These are phyloP conservation scores for Dione vanillae DNA, from an alignment of 2,888 invertebrate species.

Conservation along the genomic window DNA sequence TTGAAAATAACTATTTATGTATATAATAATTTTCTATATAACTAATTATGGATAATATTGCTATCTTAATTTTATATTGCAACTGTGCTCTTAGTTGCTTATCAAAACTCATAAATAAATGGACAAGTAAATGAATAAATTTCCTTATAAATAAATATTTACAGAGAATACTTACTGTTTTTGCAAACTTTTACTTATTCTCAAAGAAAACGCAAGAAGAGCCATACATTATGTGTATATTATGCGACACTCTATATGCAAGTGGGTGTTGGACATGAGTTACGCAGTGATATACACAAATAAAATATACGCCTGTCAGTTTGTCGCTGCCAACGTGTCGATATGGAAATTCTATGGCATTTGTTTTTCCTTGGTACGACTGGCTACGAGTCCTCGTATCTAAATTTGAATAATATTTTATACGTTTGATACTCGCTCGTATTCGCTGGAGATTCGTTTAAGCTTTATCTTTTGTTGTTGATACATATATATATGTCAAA, in stretches of 20 bases:
- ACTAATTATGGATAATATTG: too few species aligned
- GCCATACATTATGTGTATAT: slow-evolving; percentile 15
- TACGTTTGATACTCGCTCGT: slow-evolving; percentile 6
- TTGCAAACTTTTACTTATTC: not conserved
- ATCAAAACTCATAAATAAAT: not conserved
- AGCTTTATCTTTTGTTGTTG: not conserved
- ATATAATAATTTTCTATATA: too few species aligned
- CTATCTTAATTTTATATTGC: too few species aligned
- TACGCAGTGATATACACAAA: slow-evolving; percentile 28
- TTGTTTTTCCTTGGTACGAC: slow-evolving; percentile 26
- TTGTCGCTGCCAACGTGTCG: slow-evolving; percentile 24
- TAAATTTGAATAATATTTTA: slow-evolving; percentile 20
- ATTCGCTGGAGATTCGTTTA: not conserved
- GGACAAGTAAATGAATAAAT: not conserved
- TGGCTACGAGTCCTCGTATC: slow-evolving; percentile 9
- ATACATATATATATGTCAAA: too few species aligned
- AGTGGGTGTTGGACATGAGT: slow-evolving; percentile 34
- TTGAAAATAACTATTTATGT: too few species aligned
- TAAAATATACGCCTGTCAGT: slow-evolving; percentile 31
- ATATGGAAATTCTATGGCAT: slow-evolving; percentile 36
- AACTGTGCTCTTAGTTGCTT: too few species aligned
- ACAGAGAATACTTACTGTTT: not conserved
- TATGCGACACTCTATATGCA: slow-evolving; percentile 37
- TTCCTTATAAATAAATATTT: not conserved
- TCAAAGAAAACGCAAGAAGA: not conserved